A percentile compares a stretch with the other conserved stretches of the same genome.
Conservation (phyloP, 2,113 vertebrate species). For the Ctenomys sociabilis region DNA sequence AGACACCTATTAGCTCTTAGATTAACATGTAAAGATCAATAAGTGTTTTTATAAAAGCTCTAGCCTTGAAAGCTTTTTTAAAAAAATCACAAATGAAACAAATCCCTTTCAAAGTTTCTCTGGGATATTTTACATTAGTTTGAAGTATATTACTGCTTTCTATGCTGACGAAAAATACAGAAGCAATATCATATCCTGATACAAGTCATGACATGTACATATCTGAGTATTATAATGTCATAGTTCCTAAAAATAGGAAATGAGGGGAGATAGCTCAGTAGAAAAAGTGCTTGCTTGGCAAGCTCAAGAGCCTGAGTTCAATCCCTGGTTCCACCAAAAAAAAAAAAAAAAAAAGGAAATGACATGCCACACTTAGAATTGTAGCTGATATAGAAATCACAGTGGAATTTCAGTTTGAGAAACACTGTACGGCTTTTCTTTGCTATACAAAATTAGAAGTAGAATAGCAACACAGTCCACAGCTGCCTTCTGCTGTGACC, state of each 20-base stretch:
- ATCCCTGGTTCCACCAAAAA: too few species aligned
- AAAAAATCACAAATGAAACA: neutral
- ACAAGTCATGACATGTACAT: neutral
- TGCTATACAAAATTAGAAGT: neutral
- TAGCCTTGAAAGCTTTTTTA: neutral
- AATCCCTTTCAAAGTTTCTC: neutral
- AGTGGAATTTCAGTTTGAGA: constrained; percentile 20
- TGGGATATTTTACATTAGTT: neutral
- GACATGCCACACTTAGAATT: too few species aligned
- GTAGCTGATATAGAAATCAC: too few species aligned
- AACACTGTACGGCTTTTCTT: neutral
- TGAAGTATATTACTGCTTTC: neutral
- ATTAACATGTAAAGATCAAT: constrained; percentile 13
- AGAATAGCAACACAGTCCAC: neutral
- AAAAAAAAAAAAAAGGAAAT: neutral
- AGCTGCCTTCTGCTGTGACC: neutral
- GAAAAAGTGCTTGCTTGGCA: too few species aligned
- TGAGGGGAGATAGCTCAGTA: too few species aligned
- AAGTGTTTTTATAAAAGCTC: neutral
- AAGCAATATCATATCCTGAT: neutral
- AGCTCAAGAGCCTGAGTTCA: too few species aligned
- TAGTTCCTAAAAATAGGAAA: neutral
- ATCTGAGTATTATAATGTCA: neutral
- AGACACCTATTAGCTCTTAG: neutral
- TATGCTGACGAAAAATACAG: neutral